phyloP scores from a whole-genome alignment of 2,888 invertebrate species.

The Carpatolechia fugitivella region DNA sequence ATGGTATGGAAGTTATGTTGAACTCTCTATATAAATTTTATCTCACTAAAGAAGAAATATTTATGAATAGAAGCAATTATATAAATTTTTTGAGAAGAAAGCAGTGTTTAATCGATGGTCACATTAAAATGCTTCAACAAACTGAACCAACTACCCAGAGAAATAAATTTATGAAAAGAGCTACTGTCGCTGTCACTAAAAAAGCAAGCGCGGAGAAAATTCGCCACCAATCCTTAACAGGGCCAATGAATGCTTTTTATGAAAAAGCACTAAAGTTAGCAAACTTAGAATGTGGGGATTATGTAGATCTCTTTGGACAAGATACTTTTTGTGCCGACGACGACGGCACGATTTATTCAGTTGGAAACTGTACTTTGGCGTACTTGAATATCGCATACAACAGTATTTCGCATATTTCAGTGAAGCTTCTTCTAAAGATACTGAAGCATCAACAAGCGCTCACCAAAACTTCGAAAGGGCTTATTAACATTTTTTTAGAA shows the following conservation, averaged over 20 bases:
- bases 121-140: neutral
- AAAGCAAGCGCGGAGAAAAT: too few relatives aligned
- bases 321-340: neutral
- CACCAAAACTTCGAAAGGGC: neutral
- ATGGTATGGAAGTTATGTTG: neutral
- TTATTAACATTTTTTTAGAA: constrained; percentile 1
- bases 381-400: constrained; percentile 7
- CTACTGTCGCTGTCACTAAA: neutral
- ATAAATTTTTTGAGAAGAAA: neutral
- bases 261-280: neutral
- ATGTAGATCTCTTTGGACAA: neutral
- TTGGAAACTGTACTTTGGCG: neutral
- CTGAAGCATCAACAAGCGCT: neutral
- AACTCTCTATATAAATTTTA: neutral
- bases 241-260: neutral
- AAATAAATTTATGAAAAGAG: neutral
- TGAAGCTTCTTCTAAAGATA: neutral
- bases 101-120: neutral
- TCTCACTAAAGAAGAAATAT: neutral
- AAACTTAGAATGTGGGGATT: neutral
- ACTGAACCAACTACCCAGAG: neutral
- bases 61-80: neutral
- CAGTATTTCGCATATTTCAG: neutral
- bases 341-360: neutral
- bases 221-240: too few relatives aligned